Conservation (phyloP, 2,797 vertebrate genomes). For the Emydoidea blandingii region DNA sequence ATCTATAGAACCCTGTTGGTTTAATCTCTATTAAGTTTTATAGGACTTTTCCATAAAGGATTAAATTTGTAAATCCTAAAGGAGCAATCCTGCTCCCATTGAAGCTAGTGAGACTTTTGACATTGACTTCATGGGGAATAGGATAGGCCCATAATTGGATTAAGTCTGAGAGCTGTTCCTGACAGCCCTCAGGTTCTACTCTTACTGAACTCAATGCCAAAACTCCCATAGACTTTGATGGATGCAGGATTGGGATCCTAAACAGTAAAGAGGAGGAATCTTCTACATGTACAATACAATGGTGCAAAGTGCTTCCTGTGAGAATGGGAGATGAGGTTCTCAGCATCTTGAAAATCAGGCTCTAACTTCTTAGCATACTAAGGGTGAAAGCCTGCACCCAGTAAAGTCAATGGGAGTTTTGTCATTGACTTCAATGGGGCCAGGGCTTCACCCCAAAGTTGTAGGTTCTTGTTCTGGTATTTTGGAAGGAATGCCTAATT, state of each 20-base stretch:
- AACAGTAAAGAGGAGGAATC: background rate
- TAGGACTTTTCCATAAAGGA: conserved; percentile 48
- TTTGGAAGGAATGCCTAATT: conserved; percentile 9
- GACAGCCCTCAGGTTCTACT: background rate
- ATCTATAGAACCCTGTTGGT: background rate
- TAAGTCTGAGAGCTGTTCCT: background rate
- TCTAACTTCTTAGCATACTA: background rate
- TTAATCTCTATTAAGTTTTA: conserved; percentile 54
- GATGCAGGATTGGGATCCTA: background rate
- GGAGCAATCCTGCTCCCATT: background rate
- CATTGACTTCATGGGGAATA: background rate
- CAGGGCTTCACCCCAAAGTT: background rate
- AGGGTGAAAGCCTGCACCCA: background rate
- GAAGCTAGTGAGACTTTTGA: background rate
- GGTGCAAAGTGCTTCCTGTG: background rate
- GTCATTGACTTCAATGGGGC: background rate
- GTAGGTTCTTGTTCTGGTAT: background rate
- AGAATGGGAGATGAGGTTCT: background rate
- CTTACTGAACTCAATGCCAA: background rate
- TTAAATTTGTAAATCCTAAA: conserved; percentile 10
- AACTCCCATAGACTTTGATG: background rate
- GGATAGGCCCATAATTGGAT: background rate
- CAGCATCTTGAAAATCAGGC: background rate
- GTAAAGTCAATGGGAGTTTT: background rate
- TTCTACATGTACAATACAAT: background rate